Base-by-base conservation (phyloP, 2,797 vertebrate genomes). In the Chiroxiphia lanceolata region DNA sequence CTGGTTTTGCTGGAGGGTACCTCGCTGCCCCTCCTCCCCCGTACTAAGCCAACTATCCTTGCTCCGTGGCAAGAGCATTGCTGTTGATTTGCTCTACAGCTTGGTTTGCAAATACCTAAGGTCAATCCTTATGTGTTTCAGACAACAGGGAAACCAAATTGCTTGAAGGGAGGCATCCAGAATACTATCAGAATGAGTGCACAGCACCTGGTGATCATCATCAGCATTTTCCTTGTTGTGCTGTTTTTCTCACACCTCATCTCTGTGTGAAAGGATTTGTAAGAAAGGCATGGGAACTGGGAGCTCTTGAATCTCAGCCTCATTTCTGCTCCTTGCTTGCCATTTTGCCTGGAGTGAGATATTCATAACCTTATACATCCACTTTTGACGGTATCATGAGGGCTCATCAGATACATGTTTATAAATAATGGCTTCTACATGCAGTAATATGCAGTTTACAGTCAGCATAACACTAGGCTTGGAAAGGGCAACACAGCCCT, bases 161-260 rank as follows among this genome's bases (percentile, higher is more conserved):
- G 29, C 63, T 77, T 78, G 50, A 68, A 68, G 11, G 15, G 16
- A 57, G 16, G n/a, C 59, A 83, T 83, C 47, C 89, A 81, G 72
- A 89, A 64, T 21, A 65, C 47, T 36, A 44, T n/a, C 72, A 81
- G 31, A 77, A 78, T 2, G 14, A 85, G 19, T n/a, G 21, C 5
- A 27, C 33, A 71, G 90, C 87, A 93, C 79, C 83, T 90, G 80
- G 65, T 65, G 76, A 93, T 71, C 50, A 92, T 4, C 82, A 92
- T 0, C 69, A 86, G 12, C 54, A 31, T 54, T 63, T 72, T 79
- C 72, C 51, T 68, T 7, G 1, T 64, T 63, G 33, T 0, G 1
- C 26, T 51, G 8, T 51, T 79, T 65, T 65, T 79, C 59, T 94
- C 77, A 64, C 77, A 82, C 67, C 59, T 94, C 77, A 76, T 92